A percentile compares a stretch with the other conserved stretches of the same genome.
phyloP scores from a whole-genome alignment of 1,140 invertebrate species.

The Drosophila lacertosa region DNA sequence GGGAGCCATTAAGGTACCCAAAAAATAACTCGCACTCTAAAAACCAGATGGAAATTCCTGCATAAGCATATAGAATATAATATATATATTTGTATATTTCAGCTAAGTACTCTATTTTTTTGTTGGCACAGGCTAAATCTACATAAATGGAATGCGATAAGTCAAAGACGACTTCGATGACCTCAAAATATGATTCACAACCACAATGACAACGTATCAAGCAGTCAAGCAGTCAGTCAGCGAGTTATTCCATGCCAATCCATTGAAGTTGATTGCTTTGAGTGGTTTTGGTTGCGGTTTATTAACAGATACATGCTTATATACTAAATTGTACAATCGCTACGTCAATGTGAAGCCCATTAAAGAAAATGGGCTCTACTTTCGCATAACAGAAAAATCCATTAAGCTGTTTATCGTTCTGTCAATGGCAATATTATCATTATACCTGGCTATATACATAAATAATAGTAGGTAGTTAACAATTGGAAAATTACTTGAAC shows the following conservation, averaged over 20 bases:
- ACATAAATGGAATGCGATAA: conserved; percentile 28
- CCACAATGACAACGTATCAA: conserved; percentile 37
- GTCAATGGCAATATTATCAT: conserved; percentile 16
- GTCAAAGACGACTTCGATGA: conserved; percentile 17
- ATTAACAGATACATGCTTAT: conserved; percentile 40
- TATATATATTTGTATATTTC: neutral
- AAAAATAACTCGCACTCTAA: conserved; percentile 23
- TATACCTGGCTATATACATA: neutral
- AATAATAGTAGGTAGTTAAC: neutral
- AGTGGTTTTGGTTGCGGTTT: conserved; percentile 35
- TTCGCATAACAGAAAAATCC: conserved; percentile 20
- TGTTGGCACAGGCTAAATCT: neutral
- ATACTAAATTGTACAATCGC: conserved; percentile 38
- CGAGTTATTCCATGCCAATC: conserved; percentile 33
- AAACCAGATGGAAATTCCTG: conserved; percentile 10
- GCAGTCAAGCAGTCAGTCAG: conserved; percentile 14
- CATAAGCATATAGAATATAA: neutral
- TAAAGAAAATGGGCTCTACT: conserved; percentile 25
- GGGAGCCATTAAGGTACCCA: conserved; percentile 60
- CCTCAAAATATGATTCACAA: conserved; percentile 50
- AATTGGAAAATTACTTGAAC: neutral
- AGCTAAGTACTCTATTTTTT: neutral
- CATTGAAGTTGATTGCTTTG: conserved; percentile 49
- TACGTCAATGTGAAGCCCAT: conserved; percentile 26
- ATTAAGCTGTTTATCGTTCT: conserved; percentile 13